These are phyloP conservation scores for Manduca sexta DNA, from an alignment of 1,140 invertebrate species.

Conservation along the genomic window DNA sequence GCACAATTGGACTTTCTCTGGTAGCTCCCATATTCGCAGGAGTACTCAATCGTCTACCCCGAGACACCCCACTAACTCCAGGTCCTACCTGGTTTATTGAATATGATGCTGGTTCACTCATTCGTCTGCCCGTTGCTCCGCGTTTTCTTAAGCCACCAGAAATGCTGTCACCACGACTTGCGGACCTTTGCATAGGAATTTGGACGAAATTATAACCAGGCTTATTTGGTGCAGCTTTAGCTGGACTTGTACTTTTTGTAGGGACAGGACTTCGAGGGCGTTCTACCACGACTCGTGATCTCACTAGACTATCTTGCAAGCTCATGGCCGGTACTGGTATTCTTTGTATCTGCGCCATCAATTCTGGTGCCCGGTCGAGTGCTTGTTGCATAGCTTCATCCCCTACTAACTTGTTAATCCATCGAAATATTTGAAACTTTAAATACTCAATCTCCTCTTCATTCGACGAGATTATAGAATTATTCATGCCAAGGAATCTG, in stretches of 20 bases:
- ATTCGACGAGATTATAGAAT: slow-evolving; percentile 14
- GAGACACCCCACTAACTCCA: no score
- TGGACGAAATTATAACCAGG: background rate
- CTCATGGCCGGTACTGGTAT: slow-evolving; percentile 22
- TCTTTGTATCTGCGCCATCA: slow-evolving; percentile 30
- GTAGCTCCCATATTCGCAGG: background rate
- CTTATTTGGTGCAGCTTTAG: background rate
- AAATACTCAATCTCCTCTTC: slow-evolving; percentile 43
- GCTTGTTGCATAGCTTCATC: slow-evolving; percentile 21
- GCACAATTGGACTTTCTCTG: background rate
- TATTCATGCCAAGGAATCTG: slow-evolving; percentile 47
- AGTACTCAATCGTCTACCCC: background rate
- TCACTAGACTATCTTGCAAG: background rate
- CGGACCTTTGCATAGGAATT: background rate
- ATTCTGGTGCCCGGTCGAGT: slow-evolving; percentile 23
- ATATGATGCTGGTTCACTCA: background rate
- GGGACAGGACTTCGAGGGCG: background rate
- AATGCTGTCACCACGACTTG: background rate
- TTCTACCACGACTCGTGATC: background rate
- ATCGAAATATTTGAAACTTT: slow-evolving; percentile 54
- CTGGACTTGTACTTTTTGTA: background rate
- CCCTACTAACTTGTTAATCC: slow-evolving; percentile 36
- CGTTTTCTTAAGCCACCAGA: background rate
- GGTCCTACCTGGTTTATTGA: no score
- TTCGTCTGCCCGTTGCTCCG: background rate